Conservation (phyloP, 2,113 vertebrate species). For the Recurvirostra avosetta region DNA sequence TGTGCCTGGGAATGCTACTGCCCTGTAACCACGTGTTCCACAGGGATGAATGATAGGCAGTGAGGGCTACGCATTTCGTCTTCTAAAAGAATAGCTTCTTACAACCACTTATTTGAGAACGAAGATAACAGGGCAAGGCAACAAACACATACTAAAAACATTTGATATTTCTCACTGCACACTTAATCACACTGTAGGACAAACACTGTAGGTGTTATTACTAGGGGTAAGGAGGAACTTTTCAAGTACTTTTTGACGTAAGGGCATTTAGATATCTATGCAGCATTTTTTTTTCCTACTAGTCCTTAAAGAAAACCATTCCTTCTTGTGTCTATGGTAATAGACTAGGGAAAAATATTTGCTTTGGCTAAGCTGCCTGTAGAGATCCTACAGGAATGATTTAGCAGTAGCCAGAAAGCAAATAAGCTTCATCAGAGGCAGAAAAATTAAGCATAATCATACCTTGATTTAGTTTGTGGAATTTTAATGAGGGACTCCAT, state of each 20-base stretch:
- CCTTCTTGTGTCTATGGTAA: background rate
- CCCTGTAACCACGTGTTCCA: background rate
- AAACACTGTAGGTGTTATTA: background rate
- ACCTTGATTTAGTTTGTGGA: background rate
- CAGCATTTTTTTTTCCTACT: background rate
- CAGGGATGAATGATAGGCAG: background rate
- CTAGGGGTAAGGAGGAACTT: background rate
- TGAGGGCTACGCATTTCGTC: background rate
- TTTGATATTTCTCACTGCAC: background rate
- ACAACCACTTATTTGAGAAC: background rate
- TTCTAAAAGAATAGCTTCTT: background rate
- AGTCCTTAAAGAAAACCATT: background rate
- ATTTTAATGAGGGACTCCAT: background rate
- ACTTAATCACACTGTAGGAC: background rate
- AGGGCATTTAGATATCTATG: background rate
- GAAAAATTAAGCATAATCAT: conserved; percentile 6
- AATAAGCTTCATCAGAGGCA: background rate
- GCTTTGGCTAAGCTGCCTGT: background rate
- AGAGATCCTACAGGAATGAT: background rate
- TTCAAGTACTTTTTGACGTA: background rate
- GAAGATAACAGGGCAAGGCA: background rate
- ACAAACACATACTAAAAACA: background rate
- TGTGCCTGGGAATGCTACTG: background rate
- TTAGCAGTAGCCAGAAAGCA: background rate
- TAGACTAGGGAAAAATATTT: background rate